Evolutionary conservation across 1,140 invertebrate genomes (phyloP), one percentile per base, ranked within the genome.

Genomic region (Contarinia nasturtii): DNA sequence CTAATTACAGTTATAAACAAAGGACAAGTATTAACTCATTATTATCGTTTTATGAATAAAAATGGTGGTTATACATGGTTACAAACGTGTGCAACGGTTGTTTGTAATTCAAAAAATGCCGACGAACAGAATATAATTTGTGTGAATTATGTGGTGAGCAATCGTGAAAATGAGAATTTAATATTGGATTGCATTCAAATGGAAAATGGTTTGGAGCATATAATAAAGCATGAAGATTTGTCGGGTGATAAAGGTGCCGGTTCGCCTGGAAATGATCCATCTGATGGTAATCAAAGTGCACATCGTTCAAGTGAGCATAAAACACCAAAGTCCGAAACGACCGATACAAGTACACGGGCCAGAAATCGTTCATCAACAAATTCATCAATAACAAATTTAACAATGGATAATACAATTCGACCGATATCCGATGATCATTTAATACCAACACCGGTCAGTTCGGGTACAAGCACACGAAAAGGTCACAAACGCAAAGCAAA

Each of bases 51-150:
- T 52, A 91, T 96, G 80, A 95, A 94, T 67, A 93, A 93, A 65
- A 82, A 77, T 52, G 92, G 91, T 5, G 92, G 93, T 2, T 95
- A 86, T 67, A 90, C 87, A 22, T 96, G 91, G 91, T 69, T 95
- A 45, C 92, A 96, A 67, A 93, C 87, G 1, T 97, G 92, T 64
- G 91, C 90, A 21, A 96, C 91, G 1, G 86, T 96, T 8, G 88
- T 97, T 38, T 94, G 87, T 66, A 94, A 83, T 60, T 82, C 83
- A 8, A 95, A 94, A 68, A 95, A 91, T 56, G 80, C 86, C 3
- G 88, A 97, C 50, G 90, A 95, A 60, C 88, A 94, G 65, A 93
- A 89, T 63, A 90, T 95, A 50, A 93, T 94, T 50, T 93, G 87
- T 59, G 86, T 95, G 49, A 94, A 93, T 69, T 94, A 94, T 65